These are phyloP conservation scores for Tyrophagus putrescentiae DNA, from an alignment of 1,140 invertebrate genomes.

Conservation along the genomic window DNA sequence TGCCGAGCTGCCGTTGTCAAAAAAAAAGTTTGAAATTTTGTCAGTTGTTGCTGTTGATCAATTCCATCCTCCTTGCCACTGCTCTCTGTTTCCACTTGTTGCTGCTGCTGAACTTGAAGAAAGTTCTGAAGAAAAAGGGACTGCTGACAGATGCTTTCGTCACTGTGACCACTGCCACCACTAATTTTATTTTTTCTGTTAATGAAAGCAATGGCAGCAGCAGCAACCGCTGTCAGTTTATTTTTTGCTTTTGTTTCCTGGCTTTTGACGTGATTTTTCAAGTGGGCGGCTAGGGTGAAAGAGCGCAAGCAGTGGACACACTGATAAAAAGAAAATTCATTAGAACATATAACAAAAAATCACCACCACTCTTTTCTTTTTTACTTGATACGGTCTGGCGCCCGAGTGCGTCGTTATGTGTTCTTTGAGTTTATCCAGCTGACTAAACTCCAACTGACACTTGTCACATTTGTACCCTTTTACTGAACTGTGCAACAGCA, in stretches of 20 bases:
- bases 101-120: too few relatives aligned
- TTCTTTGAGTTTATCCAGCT: conserved; percentile 39
- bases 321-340: not conserved
- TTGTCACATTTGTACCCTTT: conserved; percentile 50
- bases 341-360: not conserved
- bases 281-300: conserved; percentile 21
- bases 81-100: too few relatives aligned
- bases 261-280: conserved; percentile 20
- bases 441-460: conserved; percentile 50
- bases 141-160: too few relatives aligned
- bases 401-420: conserved; percentile 39
- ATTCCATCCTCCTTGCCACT: too few relatives aligned
- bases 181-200: too few relatives aligned
- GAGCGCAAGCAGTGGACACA: conserved; percentile 16
- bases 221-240: too few relatives aligned
- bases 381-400: conserved; percentile 41
- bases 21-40: too few relatives aligned
- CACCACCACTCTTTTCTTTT: not conserved
- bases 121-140: too few relatives aligned
- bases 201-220: too few relatives aligned
- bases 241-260: not conserved
- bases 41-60: too few relatives aligned
- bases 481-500: conserved; percentile 47
- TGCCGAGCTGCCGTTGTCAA: too few relatives aligned
- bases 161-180: too few relatives aligned